Conservation (phyloP, 2,113 vertebrate species). For the Hippoglossus stenolepis region DNA sequence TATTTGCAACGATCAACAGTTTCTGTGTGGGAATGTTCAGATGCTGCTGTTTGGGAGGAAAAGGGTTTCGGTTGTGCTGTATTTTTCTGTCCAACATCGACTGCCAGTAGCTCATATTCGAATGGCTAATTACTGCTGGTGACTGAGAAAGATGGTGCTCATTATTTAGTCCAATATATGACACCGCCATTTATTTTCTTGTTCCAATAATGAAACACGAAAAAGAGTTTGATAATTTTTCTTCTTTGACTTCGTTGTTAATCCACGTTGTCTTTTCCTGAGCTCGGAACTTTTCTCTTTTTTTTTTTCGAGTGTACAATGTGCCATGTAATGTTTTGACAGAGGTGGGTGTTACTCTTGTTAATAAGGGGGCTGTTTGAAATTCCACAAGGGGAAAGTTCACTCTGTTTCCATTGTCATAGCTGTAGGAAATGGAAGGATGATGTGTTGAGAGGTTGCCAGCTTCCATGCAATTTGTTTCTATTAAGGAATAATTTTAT, state of each 20-base stretch:
- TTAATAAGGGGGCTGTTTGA: conserved; percentile 69
- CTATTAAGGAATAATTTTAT: conserved; percentile 38
- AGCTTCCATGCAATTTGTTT: conserved; percentile 26
- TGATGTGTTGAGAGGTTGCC: conserved; percentile 57
- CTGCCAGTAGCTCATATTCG: not conserved
- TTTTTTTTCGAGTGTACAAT: conserved; percentile 19
- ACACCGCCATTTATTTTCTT: conserved; percentile 14
- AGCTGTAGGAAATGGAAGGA: conserved; percentile 55
- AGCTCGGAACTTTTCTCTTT: conserved; percentile 2
- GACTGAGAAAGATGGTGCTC: not conserved
- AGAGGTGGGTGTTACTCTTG: conserved; percentile 54
- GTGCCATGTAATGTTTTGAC: conserved; percentile 66
- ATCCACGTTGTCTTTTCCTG: conserved; percentile 3
- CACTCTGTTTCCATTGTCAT: conserved; percentile 70
- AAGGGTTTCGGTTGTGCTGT: conserved; percentile 5
- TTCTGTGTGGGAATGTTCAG: conserved; percentile 20
- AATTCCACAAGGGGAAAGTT: conserved; percentile 67
- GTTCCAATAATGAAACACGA: not conserved
- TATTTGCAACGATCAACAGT: conserved; percentile 27
- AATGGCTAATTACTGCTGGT: too few relatives aligned
- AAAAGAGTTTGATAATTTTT: not conserved
- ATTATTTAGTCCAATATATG: conserved; percentile 6
- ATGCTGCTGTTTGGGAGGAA: conserved; percentile 3
- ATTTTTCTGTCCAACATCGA: not conserved
- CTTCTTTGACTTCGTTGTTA: not conserved